These are phyloP conservation scores for Ophraella communa DNA, from an alignment of 2,888 invertebrate species.

Conservation along the genomic window DNA sequence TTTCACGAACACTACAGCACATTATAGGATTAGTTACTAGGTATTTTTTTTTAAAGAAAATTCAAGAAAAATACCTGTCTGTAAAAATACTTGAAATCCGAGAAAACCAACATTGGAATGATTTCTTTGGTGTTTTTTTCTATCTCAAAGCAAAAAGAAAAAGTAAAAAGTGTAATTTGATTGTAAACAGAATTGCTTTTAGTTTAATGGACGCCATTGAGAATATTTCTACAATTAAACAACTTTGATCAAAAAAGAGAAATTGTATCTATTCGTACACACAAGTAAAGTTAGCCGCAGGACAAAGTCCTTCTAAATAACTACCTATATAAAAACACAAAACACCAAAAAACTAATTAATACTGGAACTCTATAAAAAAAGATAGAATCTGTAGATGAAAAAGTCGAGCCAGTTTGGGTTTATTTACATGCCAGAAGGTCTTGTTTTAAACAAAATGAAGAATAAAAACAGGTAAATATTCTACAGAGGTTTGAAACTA, in stretches of 20 bases:
- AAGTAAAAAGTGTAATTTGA: slow-evolving; percentile 14
- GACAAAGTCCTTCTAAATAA: no score
- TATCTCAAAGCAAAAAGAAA: neutral
- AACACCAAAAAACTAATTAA: no score
- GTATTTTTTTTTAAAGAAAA: neutral
- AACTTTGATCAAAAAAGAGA: neutral
- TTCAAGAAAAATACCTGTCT: neutral
- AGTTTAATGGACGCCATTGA: slow-evolving; percentile 11
- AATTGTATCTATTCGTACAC: neutral
- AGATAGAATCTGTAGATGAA: no score
- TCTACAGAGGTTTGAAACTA: no score
- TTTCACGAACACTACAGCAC: neutral
- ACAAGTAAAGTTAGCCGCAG: no score
- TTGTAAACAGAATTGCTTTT: slow-evolving; percentile 10
- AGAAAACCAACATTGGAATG: slow-evolving; percentile 4
- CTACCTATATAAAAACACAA: no score
- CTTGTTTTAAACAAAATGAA: no score
- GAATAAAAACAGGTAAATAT: no score
- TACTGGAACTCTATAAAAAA: no score
- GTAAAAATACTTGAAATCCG: slow-evolving; percentile 8
- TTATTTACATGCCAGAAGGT: no score
- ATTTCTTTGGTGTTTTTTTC: neutral
- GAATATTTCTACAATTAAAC: neutral
- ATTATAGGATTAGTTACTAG: slow-evolving; percentile 7
- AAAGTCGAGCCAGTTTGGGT: no score